Base-by-base conservation (phyloP, 2,888 invertebrate species). In the Drosophila putrida region DNA sequence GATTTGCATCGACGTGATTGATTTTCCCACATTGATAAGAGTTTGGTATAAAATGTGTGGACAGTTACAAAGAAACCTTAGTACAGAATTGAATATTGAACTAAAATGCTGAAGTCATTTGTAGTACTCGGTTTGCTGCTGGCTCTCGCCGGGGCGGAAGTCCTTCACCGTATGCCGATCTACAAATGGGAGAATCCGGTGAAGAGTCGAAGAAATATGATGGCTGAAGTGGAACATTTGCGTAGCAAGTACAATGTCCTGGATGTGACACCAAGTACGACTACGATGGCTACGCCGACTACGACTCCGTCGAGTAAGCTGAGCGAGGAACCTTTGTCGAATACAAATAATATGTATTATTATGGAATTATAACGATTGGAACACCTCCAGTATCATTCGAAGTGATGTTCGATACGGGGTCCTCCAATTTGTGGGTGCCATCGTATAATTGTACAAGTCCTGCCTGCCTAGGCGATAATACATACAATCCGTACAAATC, bases 381-480 rank as follows among this genome's bases (percentile, higher is more conserved):
- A 61, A 95, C 94, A 49, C 99, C 99, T 25, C 95, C 97, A 59
- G 98, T 99, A 93, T 93, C 92, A 0, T 99, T 99, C 93, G 95
- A 95, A 87, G 98, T 99, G 67, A 95, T 99, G 70, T 99, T 99
- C 93, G 99, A 99, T 93, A 99, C 84, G 1, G 85, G 85, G 20
- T 84, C 85, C 0, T 43, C 85, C 6, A 82, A 88, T 27, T 53
- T 84, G 33, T 84, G 84, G 88, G 98, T 8, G 98, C 99, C 96
- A 90, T 94, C 94, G 91, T 96, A 96, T 63, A 53, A 41, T 9
- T 87, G 88, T 33, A 4, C 8, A 0, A 36, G 9, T 13, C 0
- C 98, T 78, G 98, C 98, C 27, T 98, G 98, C 93, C 93, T 96
- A 96, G 91, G 94, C 96, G 99, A 99, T 93, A 96, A 96, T 91